A percentile compares a stretch with the other conserved stretches of the same genome.
Evolutionary conservation across 2,797 vertebrate genomes (phyloP).

Genomic region (Dallia pectoralis): DNA sequence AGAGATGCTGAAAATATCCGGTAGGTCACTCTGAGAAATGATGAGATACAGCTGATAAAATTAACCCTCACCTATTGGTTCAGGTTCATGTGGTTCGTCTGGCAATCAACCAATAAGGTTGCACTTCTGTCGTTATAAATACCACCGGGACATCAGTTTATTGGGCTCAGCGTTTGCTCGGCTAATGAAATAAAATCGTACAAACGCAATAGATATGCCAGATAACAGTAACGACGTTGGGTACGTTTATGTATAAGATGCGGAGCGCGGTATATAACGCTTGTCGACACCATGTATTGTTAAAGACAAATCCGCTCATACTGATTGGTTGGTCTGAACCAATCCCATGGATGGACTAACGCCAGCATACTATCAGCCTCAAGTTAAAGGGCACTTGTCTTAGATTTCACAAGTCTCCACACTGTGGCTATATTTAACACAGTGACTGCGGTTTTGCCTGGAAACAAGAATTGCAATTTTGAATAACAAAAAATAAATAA

Average conservation of each 20-base stretch:
- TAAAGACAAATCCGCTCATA: neutral
- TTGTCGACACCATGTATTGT: neutral
- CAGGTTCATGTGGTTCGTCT: neutral
- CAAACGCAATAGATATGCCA: neutral
- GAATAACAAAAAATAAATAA: neutral
- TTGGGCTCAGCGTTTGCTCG: neutral
- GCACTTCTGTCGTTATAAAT: neutral
- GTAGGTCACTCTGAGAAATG: neutral
- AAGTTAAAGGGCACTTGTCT: constrained; percentile 57
- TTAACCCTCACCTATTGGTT: neutral
- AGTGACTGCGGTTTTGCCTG: constrained; percentile 57
- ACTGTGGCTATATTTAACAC: constrained; percentile 64
- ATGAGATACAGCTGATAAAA: neutral
- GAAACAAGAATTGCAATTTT: constrained; percentile 23
- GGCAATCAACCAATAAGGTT: neutral
- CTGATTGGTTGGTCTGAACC: constrained; percentile 25
- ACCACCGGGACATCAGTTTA: neutral
- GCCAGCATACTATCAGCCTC: constrained; percentile 40
- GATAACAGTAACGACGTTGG: neutral
- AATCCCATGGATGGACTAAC: neutral
- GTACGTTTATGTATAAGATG: neutral
- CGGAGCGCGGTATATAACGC: neutral
- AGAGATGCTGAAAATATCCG: neutral
- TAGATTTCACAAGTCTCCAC: constrained; percentile 58
- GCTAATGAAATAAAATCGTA: neutral